phyloP scores from a whole-genome alignment of 2,113 vertebrate species.

The Platichthys flesus region DNA sequence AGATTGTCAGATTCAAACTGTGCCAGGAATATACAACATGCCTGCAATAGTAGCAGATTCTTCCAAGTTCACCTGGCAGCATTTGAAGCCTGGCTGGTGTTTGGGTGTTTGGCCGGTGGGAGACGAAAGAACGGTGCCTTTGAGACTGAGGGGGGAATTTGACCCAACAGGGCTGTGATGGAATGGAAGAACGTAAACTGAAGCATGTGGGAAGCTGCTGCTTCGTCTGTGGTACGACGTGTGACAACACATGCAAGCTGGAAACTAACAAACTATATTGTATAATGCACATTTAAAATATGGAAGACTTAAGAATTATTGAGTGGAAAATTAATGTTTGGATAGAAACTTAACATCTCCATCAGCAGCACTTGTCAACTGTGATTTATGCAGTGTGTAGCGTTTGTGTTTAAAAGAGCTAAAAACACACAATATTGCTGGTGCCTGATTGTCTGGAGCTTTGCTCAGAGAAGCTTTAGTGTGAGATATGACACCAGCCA shows the following conservation, averaged over 20 bases:
- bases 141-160: constrained; percentile 14
- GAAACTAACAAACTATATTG: neutral
- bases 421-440: too few relatives aligned
- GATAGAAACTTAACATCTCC: neutral
- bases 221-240: neutral
- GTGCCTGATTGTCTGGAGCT: too few relatives aligned
- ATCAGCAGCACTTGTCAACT: neutral
- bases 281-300: neutral
- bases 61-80: constrained; percentile 35
- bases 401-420: too few relatives aligned
- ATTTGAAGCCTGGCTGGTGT: constrained; percentile 18
- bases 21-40: constrained; percentile 38
- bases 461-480: too few relatives aligned
- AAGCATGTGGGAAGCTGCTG: neutral
- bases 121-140: constrained; percentile 10
- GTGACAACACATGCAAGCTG: neutral
- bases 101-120: constrained; percentile 32
- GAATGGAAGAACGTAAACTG: constrained; percentile 18
- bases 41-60: constrained; percentile 42
- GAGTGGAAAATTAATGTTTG: neutral
- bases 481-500: too few relatives aligned
- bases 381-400: neutral
- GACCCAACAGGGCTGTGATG: constrained; percentile 8
- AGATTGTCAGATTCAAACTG: constrained; percentile 10
- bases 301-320: neutral